Conservation (phyloP, 2,797 vertebrate genomes). For the Chiloscyllium punctatum region DNA sequence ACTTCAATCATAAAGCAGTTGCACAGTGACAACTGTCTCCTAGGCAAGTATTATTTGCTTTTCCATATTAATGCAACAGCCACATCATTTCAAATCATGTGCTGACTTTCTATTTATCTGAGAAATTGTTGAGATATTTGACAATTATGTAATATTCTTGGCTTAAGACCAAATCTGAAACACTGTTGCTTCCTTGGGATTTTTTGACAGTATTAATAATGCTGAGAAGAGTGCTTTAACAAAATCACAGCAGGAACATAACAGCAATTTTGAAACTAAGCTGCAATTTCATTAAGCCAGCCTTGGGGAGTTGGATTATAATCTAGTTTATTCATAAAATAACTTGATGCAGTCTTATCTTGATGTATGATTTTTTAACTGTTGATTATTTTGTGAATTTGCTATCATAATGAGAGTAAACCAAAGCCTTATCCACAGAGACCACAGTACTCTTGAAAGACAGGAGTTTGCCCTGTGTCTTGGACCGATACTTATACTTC, state of each 20-base stretch:
- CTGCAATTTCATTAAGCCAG: slow-evolving; percentile 42
- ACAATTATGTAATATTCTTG: slow-evolving; percentile 44
- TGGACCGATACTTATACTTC: background rate
- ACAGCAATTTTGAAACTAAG: slow-evolving; percentile 47
- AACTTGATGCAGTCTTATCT: background rate
- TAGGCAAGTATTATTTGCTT: background rate
- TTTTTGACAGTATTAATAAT: slow-evolving; percentile 40
- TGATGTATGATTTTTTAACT: background rate
- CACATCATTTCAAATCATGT: background rate
- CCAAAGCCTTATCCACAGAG: background rate
- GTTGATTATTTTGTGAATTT: background rate
- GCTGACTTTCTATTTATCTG: slow-evolving; percentile 38
- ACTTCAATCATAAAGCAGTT: background rate
- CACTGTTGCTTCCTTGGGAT: slow-evolving; percentile 45
- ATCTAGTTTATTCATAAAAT: background rate
- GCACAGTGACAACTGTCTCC: background rate
- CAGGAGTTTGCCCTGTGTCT: background rate
- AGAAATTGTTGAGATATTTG: slow-evolving; percentile 44
- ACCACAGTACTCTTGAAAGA: background rate
- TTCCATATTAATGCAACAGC: background rate
- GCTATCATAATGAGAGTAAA: background rate
- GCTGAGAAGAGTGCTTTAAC: slow-evolving; percentile 37
- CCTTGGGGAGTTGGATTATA: background rate
- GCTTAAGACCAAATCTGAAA: slow-evolving; percentile 47
- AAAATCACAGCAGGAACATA: slow-evolving; percentile 45